A percentile compares a stretch with the other conserved stretches of the same genome.
phyloP scores from a whole-genome alignment of 2,888 invertebrate genomes.

The Capitulum mitella region DNA sequence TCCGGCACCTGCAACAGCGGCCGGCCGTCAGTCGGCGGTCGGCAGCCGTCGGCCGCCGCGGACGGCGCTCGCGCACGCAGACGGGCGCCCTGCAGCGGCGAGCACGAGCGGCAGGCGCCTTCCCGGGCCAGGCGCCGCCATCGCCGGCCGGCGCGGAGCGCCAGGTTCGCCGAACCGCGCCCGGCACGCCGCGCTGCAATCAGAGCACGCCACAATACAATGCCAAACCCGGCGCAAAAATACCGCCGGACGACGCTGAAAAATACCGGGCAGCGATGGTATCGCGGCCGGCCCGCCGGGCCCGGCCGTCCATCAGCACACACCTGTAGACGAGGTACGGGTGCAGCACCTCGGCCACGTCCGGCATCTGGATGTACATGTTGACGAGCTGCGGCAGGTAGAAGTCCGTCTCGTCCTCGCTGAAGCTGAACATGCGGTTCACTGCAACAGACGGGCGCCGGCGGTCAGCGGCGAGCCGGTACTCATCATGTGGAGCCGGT shows the following conservation, averaged over 20 bases:
- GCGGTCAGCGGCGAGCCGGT: not conserved
- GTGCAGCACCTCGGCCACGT: slow-evolving; percentile 88
- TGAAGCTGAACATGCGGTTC: slow-evolving; percentile 94
- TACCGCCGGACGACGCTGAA: not conserved
- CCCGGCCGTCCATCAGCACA: slow-evolving; percentile 37
- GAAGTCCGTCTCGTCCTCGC: slow-evolving; percentile 86
- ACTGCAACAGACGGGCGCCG: slow-evolving; percentile 48
- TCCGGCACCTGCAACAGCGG: slow-evolving; percentile 68
- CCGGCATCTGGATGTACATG: slow-evolving; percentile 97
- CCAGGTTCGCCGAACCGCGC: too few species aligned
- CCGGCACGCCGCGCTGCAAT: too few species aligned
- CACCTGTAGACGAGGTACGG: slow-evolving; percentile 73
- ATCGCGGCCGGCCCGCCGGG: not conserved
- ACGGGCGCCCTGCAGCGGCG: slow-evolving; percentile 52
- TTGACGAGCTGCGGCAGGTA: slow-evolving; percentile 96
- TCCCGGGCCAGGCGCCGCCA: too few species aligned
- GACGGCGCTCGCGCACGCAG: slow-evolving; percentile 93
- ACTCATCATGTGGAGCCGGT: too few species aligned
- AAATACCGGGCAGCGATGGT: not conserved
- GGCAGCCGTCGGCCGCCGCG: slow-evolving; percentile 49
- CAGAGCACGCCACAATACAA: not conserved
- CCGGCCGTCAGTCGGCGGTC: slow-evolving; percentile 52
- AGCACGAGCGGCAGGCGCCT: too few species aligned
- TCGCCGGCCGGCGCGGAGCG: too few species aligned
- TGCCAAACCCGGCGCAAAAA: not conserved